phyloP scores from a whole-genome alignment of 1,140 invertebrate genomes.

The Trichonephila inaurata region DNA sequence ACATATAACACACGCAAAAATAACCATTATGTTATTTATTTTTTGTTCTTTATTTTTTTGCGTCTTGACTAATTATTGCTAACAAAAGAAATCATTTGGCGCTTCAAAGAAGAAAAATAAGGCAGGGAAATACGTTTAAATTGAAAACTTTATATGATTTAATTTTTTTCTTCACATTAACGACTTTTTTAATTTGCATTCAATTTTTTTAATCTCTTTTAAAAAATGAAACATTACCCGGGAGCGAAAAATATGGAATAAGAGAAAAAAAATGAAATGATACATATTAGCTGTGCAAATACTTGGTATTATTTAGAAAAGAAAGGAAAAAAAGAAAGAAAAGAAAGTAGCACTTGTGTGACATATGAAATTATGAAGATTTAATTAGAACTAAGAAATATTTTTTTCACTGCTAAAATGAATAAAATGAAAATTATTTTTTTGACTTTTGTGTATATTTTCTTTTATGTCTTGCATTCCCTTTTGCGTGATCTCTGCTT shows the following conservation, averaged over 20 bases:
- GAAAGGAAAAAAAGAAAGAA: not conserved
- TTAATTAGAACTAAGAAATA: not conserved
- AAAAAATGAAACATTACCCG: constrained; percentile 6
- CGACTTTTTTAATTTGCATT: not conserved
- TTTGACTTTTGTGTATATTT: not conserved
- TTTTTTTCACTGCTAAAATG: not conserved
- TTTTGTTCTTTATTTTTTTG: not conserved
- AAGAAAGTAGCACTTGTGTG: constrained; percentile 2
- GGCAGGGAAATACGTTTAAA: not conserved
- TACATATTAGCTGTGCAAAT: constrained; percentile 4
- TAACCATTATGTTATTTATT: not conserved
- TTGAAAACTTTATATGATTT: not conserved
- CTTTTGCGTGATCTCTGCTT: not conserved
- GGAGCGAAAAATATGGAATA: not conserved
- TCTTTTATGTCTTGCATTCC: not conserved
- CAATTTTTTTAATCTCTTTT: not conserved
- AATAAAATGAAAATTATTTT: not conserved
- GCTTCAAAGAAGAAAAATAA: not conserved
- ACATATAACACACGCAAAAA: not conserved
- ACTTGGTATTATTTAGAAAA: not conserved
- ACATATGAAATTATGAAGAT: constrained; percentile 32
- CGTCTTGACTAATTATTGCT: not conserved
- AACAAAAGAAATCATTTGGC: constrained; percentile 21
- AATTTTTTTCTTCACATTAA: not conserved
- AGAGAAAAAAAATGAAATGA: not conserved